Base-by-base conservation (phyloP, 2,113 vertebrate species). In the Poecile atricapillus region DNA sequence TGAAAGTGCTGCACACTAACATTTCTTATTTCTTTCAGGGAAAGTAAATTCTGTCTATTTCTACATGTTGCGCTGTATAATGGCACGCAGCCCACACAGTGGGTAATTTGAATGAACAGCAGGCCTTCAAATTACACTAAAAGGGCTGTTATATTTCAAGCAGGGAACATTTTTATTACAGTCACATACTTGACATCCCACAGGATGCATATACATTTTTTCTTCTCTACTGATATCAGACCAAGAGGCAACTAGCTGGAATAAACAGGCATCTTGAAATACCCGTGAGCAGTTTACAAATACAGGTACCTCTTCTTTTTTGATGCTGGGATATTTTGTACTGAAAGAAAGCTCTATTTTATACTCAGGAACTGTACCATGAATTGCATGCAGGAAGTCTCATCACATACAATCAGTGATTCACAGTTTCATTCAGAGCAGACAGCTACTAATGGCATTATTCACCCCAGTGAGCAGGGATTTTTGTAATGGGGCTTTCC, bases 51-150 rank as follows among this genome's bases (percentile, higher is more conserved):
- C 41, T 41, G 20, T 53, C 37, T 65, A 69, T 85, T 93, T 31
- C 23, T 87, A 82, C 79, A 76, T 79, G 21, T 63, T 91, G 55
- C 0, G 0, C 15, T 3, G 43, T 35, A 50, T 43, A 85, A 77
- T 79, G 69, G 59, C 37, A 50, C 16, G 5, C 23, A 85, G 49
- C 62, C 77, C 58, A 90, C 87, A 76, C 58, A 65, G 74, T 63
- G 35, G 63, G 78, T 83, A 88, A 95, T 96, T 94, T 95, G 83
- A 90, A 90, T 83, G 84, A 95, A 85, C 84, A 95, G 70, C 91
- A 95, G 84, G 91, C 28, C 68, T 87, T 90, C 84, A 90, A 67
- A 88, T 93, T 76, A 59, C 50, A 33, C 67, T 74, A 43, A 69
- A 88, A 95, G 28, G 35, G 30, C 23, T 91, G 35, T 85, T 95